Percentiles rank a stretch among this genome's conserved stretches.
These are phyloP conservation scores for Fringilla coelebs DNA, from an alignment of 2,797 vertebrate genomes.

Conservation along the genomic window DNA sequence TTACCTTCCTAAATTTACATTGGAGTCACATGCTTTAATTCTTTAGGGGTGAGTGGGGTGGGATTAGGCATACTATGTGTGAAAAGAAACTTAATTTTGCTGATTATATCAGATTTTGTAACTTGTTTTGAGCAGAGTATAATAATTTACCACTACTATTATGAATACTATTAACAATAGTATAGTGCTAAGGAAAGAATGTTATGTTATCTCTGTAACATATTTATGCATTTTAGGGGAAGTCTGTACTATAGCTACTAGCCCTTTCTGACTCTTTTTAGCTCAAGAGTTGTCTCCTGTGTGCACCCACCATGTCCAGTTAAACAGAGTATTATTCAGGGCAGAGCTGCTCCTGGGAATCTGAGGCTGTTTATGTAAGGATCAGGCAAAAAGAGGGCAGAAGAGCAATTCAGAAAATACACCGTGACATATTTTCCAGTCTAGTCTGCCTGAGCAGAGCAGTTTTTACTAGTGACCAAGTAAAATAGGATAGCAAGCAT, in stretches of 20 bases:
- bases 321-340: background rate
- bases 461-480: background rate
- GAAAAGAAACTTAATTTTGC: background rate
- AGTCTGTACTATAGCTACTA: background rate
- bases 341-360: background rate
- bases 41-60: background rate
- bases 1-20: background rate
- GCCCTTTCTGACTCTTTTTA: background rate
- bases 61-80: background rate
- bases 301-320: background rate
- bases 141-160: background rate
- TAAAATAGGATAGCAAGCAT: background rate
- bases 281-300: background rate
- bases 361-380: conserved; percentile 7
- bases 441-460: background rate
- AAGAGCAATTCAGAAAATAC: background rate
- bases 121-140: background rate
- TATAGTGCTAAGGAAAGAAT: background rate
- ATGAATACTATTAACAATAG: background rate
- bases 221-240: background rate
- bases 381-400: background rate
- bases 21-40: background rate
- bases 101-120: background rate
- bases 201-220: background rate
- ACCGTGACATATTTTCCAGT: background rate